Evolutionary conservation across 2,797 vertebrate genomes (phyloP), one percentile per base, ranked within the genome.

Genomic region (Oophaga sylvatica): DNA sequence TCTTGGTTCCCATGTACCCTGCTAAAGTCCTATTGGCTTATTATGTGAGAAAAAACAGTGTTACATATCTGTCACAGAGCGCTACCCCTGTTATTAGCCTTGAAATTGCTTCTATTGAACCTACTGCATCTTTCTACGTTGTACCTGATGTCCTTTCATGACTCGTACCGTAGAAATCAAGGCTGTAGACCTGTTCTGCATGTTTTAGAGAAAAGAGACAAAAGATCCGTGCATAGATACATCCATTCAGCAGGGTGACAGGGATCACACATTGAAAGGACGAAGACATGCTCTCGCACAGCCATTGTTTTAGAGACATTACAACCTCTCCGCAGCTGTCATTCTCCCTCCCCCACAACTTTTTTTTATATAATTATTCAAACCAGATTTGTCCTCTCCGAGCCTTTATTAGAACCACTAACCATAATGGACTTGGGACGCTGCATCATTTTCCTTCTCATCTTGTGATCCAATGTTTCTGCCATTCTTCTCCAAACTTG

Each of bases 171-270:
- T 29, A n/a, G 16, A 60, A n/a, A 75, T 84, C 48, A 84, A 83
- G 82, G 29, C 88, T 89, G 87, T 89, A 91, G 92, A 92, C 92
- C 93, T 92, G 70, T 75, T 84, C 20, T 60, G 81, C 29, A 84
- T 62, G 70, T 62, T 53, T 84, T 22, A 29, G 70, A 62, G 57
- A 77, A 31, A 56, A 71, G 67, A 83, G 67, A 83, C 65, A 83
- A 83, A 83, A 70, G 81, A 31, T 70, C 67, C 31, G 53, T 83
- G 67, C 68, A 35, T 31, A 71, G 81, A 71, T 83, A 83, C 45
- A 70, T 53, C 35, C n/a, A 71, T 83, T 83, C 81, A 35, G 56
- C 22, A 62, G 29, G 70, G 56, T 4, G 57, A 75, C 31, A 48
- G 82, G 62, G 83, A 59, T 75, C 35, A 31, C 70, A 20, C 68